Percentiles rank a stretch among this genome's conserved stretches.
phyloP scores from a whole-genome alignment of 2,113 vertebrate genomes.

The Tychaedon coryphoeus region DNA sequence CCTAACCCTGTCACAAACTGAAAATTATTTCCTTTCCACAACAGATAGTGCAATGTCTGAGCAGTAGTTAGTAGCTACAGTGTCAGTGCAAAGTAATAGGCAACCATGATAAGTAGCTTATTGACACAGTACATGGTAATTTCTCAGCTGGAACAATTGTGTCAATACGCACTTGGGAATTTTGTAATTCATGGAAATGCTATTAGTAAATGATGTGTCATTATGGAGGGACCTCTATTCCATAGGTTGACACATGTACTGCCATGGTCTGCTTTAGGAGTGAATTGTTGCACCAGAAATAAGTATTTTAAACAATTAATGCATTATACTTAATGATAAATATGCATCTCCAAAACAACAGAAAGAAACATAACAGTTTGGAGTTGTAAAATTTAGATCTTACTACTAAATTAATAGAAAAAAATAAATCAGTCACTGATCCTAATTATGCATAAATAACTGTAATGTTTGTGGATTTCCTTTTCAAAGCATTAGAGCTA shows the following conservation, averaged over 20 bases:
- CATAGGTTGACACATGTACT: neutral
- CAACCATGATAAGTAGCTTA: conserved; percentile 8
- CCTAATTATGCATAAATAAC: neutral
- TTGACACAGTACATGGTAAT: neutral
- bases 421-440: neutral
- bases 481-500: conserved; percentile 32
- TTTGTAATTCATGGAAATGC: neutral
- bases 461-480: neutral
- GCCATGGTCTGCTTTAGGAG: neutral
- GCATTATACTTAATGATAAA: neutral
- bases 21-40: conserved; percentile 35
- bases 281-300: neutral
- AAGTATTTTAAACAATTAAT: neutral
- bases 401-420: neutral
- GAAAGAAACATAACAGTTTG: neutral
- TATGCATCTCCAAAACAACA: neutral
- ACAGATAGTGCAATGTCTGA: neutral
- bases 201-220: neutral
- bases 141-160: conserved; percentile 19
- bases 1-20: conserved; percentile 10
- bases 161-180: neutral
- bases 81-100: neutral
- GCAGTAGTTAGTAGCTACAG: neutral
- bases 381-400: neutral
- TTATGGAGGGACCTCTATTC: neutral